A percentile compares a stretch with the other conserved stretches of the same genome.
Conservation (phyloP, 1,140 invertebrate species). For the Asbolus verrucosus region DNA sequence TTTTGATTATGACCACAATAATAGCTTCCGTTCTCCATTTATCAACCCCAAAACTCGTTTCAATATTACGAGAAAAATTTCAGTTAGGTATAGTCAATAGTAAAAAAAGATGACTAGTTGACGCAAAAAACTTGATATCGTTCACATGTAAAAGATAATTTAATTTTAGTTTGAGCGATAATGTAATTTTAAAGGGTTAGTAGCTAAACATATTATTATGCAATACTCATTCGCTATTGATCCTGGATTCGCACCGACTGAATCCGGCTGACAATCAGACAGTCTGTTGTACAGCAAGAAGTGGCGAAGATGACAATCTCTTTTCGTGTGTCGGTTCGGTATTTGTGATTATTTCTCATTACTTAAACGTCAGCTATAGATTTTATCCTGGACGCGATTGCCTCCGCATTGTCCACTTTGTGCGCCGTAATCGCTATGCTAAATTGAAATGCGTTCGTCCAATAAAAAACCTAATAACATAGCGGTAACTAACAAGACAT, state of each 20-base stretch:
- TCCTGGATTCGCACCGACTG: background rate
- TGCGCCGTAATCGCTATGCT: slow-evolving; percentile 36
- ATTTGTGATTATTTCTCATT: slow-evolving; percentile 37
- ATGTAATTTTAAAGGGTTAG: no score
- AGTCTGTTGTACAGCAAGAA: background rate
- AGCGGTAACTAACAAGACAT: slow-evolving; percentile 38
- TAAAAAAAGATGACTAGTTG: no score
- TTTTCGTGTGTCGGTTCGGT: slow-evolving; percentile 16
- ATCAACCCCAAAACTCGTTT: no score
- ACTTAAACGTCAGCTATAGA: slow-evolving; percentile 32
- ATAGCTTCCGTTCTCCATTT: no score
- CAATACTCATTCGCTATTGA: no score
- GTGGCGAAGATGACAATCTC: background rate
- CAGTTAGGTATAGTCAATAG: no score
- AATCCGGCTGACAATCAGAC: background rate
- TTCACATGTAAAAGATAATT: no score
- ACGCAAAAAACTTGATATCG: no score
- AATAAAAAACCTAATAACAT: slow-evolving; percentile 39
- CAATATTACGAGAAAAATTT: no score
- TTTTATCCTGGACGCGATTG: slow-evolving; percentile 25
- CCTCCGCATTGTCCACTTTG: slow-evolving; percentile 36
- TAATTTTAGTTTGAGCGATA: no score
- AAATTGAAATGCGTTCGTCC: slow-evolving; percentile 36
- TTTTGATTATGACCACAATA: no score
- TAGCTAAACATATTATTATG: no score